Evolutionary conservation across 2,888 invertebrate species (phyloP), one percentile per base, ranked within the genome.

Genomic region (Beris chalybata): DNA sequence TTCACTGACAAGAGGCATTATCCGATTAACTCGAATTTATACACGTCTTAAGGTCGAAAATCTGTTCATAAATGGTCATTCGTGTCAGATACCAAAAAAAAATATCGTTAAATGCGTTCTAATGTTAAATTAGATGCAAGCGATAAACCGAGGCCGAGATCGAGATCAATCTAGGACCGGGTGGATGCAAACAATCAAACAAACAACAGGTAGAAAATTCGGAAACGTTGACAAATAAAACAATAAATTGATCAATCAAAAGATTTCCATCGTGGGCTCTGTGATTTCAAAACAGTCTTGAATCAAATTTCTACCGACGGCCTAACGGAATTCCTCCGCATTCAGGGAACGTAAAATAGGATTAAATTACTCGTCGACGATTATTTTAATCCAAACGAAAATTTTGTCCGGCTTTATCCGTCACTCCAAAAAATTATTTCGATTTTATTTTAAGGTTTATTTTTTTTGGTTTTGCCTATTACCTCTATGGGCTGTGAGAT

Each of bases 381-480:
- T 67, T 68, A 64, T 65, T 66, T 57, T 66, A 68, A 68, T 66
- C 68, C 68, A 68, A 66, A 65, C 66, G 63, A 68, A 68, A 68
- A 68, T 68, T 68, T 68, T 66, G 66, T 66, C 57, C 63, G 54
- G 52, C 64, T 54, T 54, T 54, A 53, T 63, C 48, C 52, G 64
- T 64, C 64, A 45, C 44, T 54, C 64, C 53, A 11, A 45, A 61
- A 47, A 43, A 38, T 31, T 61, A 12, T n/a, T 38, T 7, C 22
- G 50, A 15, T 52, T 61, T 22, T 22, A 22, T 22, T 22, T 22
- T 22, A 22, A 22, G 22, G 22, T 22, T 3, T 22, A 3, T 22
- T 61, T 52, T 61, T 38, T 38, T 59, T 59, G 31, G 9, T 48
- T 30, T 15, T 50, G 32, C 56, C 50, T 38, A 38, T 38, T 38